phyloP scores from a whole-genome alignment of 2,113 vertebrate species.

The Caretta caretta region DNA sequence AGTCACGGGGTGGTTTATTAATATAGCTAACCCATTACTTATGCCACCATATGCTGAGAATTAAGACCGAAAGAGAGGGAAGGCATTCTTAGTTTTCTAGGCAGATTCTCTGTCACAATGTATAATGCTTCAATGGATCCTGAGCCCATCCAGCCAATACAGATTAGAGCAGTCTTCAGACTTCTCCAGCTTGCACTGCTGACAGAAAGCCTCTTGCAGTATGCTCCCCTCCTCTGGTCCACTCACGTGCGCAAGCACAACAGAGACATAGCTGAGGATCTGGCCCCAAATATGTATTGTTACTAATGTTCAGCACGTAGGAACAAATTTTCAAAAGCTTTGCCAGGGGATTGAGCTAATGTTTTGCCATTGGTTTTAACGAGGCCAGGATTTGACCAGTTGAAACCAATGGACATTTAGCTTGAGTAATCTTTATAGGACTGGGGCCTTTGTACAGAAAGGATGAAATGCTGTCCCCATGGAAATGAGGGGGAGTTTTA shows the following conservation, averaged over 20 bases:
- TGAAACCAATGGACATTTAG: background rate
- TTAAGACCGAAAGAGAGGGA: background rate
- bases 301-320: rapidly evolving
- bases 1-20: background rate
- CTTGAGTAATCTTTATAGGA: background rate
- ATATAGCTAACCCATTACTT: background rate
- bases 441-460: background rate
- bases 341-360: background rate
- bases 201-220: background rate
- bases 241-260: background rate
- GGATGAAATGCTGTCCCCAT: background rate
- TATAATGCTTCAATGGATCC: rapidly evolving
- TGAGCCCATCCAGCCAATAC: background rate
- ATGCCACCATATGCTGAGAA: background rate
- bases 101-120: background rate
- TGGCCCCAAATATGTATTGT: background rate
- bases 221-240: background rate
- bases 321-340: background rate
- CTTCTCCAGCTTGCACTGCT: background rate
- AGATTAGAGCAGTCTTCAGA: background rate
- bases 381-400: background rate
- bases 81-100: background rate
- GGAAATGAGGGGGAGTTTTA: background rate
- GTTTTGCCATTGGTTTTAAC: background rate
- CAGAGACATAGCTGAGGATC: background rate